Base-by-base conservation (phyloP, 2,113 vertebrate genomes). In the Forbesichthys papilliferus region DNA sequence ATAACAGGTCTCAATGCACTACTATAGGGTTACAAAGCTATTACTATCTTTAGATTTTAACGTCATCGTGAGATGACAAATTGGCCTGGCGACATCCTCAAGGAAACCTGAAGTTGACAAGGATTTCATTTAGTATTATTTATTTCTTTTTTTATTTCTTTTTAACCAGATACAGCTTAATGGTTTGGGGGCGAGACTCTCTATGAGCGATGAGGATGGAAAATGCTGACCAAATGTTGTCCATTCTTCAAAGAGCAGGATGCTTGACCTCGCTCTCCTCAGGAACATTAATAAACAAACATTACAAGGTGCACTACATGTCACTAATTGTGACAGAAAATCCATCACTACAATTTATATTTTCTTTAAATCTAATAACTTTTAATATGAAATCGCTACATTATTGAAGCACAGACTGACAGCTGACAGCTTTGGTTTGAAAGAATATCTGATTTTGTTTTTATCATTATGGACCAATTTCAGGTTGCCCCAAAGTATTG, bases 11-110 rank as follows among this genome's bases (percentile, higher is more conserved):
- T 78, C 67, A 62, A 48, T 65, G 71, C 61, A 64, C 69, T 76
- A 64, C 65, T 69, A 77, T 84, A 78, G 65, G 72, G 80, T 85
- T 85, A 81, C 74, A 62, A 62, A 14, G 53, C 78, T 83, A 71
- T 88, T 76, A 78, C 80, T 84, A 68, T 76, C 70, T 76, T 66
- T 42, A 1, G 33, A 83, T 42, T 78, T 81, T 70, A 78, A 66
- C 18, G 33, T 71, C 82, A 76, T 64, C 59, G 54, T 48, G 63
- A 85, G 63, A 79, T 77, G 81, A 86, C 66, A 74, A 77, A 80
- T 77, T 68, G 20, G 59, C 66, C 75, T 76, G 71, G 27, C 60
- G 59, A 70, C 75, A 55, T 69, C 72, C 69, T 61, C 63, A 27
- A 55, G 74, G 80, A 67, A 82, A 82, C 66, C 34, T 42, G 27